A percentile compares a stretch with the other conserved stretches of the same genome.
Conservation (phyloP, 2,797 vertebrate genomes). For the Falco novaeseelandiae region DNA sequence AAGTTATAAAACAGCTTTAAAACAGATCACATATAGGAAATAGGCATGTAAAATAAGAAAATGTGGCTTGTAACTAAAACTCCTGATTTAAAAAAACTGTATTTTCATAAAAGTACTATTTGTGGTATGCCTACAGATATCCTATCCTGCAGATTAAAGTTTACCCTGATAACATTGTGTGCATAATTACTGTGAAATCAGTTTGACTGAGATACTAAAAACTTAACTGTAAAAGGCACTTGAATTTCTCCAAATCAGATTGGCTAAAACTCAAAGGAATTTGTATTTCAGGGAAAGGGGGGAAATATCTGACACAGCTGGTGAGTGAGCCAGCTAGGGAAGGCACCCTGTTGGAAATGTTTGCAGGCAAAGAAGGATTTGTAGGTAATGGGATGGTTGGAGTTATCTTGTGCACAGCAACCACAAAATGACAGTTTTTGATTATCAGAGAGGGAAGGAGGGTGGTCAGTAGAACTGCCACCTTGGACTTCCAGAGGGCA, state of each 20-base stretch:
- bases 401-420: rapidly evolving
- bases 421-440: background rate
- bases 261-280: background rate
- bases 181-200: background rate
- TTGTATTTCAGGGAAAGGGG: background rate
- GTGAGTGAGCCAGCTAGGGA: background rate
- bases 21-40: background rate
- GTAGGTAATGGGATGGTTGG: background rate
- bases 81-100: background rate
- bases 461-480: background rate
- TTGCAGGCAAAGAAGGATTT: background rate
- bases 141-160: background rate
- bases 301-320: background rate
- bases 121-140: background rate
- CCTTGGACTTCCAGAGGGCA: background rate
- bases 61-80: background rate
- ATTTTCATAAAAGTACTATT: background rate
- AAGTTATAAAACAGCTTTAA: background rate
- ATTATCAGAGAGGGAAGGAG: background rate
- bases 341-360: background rate
- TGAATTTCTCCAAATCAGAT: background rate
- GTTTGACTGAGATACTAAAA: background rate
- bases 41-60: background rate
- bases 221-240: background rate
- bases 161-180: background rate